phyloP scores from a whole-genome alignment of 2,888 invertebrate species.

The Coelinius sp. region DNA sequence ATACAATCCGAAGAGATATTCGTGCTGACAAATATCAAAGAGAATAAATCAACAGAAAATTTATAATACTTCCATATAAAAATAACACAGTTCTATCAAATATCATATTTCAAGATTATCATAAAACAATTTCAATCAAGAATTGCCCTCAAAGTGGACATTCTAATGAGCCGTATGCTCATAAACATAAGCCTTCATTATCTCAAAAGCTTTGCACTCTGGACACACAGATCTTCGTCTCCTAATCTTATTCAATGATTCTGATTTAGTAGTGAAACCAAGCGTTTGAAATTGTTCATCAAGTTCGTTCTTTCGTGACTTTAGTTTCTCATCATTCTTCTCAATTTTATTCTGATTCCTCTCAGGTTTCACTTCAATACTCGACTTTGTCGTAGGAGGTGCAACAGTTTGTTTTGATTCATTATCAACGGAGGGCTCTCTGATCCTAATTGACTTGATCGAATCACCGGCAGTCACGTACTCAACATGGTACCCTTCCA shows the following conservation, averaged over 20 bases:
- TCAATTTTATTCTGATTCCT: constrained; percentile 22
- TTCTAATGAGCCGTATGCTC: neutral
- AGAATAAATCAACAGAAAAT: too few species aligned
- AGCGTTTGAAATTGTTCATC: neutral
- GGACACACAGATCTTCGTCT: constrained; percentile 28
- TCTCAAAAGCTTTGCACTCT: constrained; percentile 18
- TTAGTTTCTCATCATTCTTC: constrained; percentile 9
- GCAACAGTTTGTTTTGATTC: neutral
- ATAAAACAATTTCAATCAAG: neutral
- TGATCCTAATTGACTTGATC: constrained; percentile 9
- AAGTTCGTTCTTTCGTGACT: neutral
- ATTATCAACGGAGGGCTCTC: neutral
- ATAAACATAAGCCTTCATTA: constrained; percentile 16
- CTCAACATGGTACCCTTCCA: constrained; percentile 22
- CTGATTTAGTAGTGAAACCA: neutral
- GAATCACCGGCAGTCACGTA: neutral
- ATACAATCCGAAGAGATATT: too few species aligned
- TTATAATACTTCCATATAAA: neutral
- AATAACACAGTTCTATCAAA: neutral
- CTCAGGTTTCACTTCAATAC: neutral
- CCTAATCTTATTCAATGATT: constrained; percentile 24
- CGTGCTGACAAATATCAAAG: too few species aligned
- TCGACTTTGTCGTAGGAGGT: neutral
- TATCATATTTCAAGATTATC: neutral
- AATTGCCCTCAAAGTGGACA: neutral